Conservation (phyloP, 2,797 vertebrate species). For the Sarcoramphus papa region DNA sequence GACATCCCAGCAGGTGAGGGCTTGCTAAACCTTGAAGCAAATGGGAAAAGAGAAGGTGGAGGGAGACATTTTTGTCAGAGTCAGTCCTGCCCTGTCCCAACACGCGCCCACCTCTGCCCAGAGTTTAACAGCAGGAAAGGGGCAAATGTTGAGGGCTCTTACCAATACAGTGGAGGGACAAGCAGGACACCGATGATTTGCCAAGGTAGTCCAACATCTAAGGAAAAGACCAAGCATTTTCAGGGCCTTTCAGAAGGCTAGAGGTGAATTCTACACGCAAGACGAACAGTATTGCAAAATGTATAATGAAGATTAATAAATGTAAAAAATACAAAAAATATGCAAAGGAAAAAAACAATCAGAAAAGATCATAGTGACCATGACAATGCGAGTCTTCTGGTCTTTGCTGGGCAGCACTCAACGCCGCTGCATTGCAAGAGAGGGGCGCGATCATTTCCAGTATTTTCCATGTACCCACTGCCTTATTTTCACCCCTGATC, state of each 20-base stretch:
- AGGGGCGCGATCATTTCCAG: rapidly evolving
- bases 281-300: neutral
- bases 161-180: too few species aligned
- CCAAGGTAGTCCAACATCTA: neutral
- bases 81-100: neutral
- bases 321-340: neutral
- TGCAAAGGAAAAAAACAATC: neutral
- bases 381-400: neutral
- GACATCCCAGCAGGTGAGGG: neutral
- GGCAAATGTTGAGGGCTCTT: neutral
- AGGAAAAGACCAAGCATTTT: neutral
- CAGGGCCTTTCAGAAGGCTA: neutral
- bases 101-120: too few species aligned
- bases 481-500: neutral
- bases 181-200: neutral
- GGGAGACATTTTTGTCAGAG: neutral
- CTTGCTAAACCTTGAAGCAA: neutral
- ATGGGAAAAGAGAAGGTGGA: neutral
- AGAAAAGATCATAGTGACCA: neutral
- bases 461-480: neutral
- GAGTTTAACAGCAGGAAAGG: neutral
- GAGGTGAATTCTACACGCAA: neutral
- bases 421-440: neutral
- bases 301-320: neutral
- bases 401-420: neutral